Evolutionary conservation across 2,797 vertebrate genomes (phyloP).

Genomic region (Neomorphus geoffroyi): DNA sequence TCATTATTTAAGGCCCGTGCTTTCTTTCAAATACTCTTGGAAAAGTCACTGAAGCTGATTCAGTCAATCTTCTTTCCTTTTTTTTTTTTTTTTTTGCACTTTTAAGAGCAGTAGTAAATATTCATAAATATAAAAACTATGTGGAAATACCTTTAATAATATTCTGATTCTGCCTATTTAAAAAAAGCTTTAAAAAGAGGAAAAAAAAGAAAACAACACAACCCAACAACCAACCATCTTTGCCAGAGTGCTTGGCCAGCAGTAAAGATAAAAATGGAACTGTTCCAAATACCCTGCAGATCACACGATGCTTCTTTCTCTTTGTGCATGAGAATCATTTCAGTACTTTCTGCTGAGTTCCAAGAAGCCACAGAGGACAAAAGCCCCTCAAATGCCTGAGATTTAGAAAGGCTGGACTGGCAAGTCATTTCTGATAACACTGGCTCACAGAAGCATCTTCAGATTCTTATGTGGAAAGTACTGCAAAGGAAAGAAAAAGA

Average conservation of each 20-base stretch:
- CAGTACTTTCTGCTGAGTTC: background rate
- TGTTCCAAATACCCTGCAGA: background rate
- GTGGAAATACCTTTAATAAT: constrained; percentile 21
- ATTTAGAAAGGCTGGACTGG: constrained; percentile 49
- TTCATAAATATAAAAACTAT: constrained; percentile 58
- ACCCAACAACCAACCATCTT: background rate
- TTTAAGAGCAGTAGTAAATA: constrained; percentile 65
- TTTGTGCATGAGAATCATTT: background rate
- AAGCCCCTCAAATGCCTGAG: constrained; percentile 54
- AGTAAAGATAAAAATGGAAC: constrained; percentile 12
- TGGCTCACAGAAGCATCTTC: constrained; percentile 59
- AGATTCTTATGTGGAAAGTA: constrained; percentile 98
- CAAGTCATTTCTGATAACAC: background rate
- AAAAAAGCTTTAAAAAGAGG: background rate
- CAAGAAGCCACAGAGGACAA: constrained; percentile 24
- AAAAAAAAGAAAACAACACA: background rate
- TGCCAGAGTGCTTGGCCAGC: background rate
- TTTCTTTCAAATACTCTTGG: constrained; percentile 9
- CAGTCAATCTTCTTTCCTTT: background rate
- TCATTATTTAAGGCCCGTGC: constrained; percentile 43
- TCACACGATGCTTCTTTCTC: background rate
- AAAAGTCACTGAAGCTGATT: background rate
- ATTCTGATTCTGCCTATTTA: background rate
- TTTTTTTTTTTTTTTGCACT: constrained; percentile 61
- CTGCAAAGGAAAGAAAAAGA: constrained; percentile 72